Evolutionary conservation across 2,113 vertebrate species (phyloP), one percentile per base, ranked within the genome.

Genomic region (Heliornis fulica): DNA sequence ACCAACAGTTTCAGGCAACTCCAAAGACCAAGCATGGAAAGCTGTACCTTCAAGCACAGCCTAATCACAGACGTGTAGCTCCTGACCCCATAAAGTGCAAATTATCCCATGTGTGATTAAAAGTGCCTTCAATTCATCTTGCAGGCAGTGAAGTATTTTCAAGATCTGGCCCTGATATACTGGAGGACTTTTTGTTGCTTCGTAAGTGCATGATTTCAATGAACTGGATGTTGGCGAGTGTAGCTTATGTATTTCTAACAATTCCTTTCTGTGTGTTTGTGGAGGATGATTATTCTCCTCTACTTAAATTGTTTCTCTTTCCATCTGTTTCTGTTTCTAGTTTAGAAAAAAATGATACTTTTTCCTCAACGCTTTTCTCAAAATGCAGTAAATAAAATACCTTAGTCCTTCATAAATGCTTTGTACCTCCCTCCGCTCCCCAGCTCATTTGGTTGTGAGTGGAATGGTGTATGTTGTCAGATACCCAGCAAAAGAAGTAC

Each of bases 371-470:
- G 53, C 59, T 69, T 88, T 53, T 85, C 56, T 93, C 38, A 38
- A 94, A 95, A 92, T 15, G 66, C 90, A 77, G 59, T 59, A 92
- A 93, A 86, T 65, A 85, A 93, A 94, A 34, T 53, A 15, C 13
- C 84, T 45, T 84, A 36, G 70, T 69, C n/a, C 36, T 91, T 91
- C 53, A 31, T 64, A 90, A 94, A 76, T 11, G 2, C 38, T 79
- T 89, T 75, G 54, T 72, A 84, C 50, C 66, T 88, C 45, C 32
- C 17, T 82, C 23, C 20, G 41, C 45, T n/a, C 51, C 68, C 31
- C 22, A 70, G 68, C 76, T 59, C 71, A 64, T 85, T 93, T 25
- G 10, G 51, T 54, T 90, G 41, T 5, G 7, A 83, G 48, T 80
- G 57, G 76, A 89, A 91, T 72, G 86, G 77, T 41, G 34, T 54